Conservation (phyloP, 2,888 invertebrate species). For the Sinohyriopsis cumingii region DNA sequence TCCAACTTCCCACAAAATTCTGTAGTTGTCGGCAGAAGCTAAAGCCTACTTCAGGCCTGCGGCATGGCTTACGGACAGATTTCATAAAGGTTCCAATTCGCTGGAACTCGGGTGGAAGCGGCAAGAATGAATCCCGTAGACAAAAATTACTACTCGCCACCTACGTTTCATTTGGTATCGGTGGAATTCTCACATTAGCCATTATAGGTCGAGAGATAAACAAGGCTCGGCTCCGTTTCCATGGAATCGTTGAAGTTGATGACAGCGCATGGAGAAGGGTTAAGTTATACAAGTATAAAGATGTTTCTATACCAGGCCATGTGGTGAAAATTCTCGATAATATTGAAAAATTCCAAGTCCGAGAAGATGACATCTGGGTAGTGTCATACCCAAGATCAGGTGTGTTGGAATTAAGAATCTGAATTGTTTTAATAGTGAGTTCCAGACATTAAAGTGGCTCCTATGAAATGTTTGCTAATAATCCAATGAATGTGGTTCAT, state of each 20-base stretch:
- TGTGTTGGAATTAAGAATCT: slow-evolving; percentile 69
- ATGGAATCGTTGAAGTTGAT: slow-evolving; percentile 41
- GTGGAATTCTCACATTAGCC: slow-evolving; percentile 35
- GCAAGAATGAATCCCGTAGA: not conserved
- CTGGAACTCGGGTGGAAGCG: too few relatives aligned
- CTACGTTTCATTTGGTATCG: slow-evolving; percentile 46
- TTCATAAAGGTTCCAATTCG: too few relatives aligned
- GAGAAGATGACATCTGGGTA: slow-evolving; percentile 87
- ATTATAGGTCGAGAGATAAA: slow-evolving; percentile 38
- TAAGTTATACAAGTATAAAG: slow-evolving; percentile 51
- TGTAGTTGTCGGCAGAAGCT: too few relatives aligned
- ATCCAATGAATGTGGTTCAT: too few relatives aligned
- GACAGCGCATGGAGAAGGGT: slow-evolving; percentile 27
- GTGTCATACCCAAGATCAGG: slow-evolving; percentile 92
- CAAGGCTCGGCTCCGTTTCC: slow-evolving; percentile 25
- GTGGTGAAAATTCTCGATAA: slow-evolving; percentile 48
- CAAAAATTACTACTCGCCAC: slow-evolving; percentile 30
- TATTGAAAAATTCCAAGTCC: slow-evolving; percentile 78
- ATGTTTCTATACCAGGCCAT: slow-evolving; percentile 49
- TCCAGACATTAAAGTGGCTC: too few relatives aligned
- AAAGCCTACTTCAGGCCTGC: too few relatives aligned
- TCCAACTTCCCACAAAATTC: too few relatives aligned
- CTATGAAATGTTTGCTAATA: too few relatives aligned
- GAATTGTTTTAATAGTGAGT: too few relatives aligned
- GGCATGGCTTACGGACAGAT: too few relatives aligned